Conservation (phyloP, 2,113 vertebrate genomes). For the Myanophis thanlyinensis region DNA sequence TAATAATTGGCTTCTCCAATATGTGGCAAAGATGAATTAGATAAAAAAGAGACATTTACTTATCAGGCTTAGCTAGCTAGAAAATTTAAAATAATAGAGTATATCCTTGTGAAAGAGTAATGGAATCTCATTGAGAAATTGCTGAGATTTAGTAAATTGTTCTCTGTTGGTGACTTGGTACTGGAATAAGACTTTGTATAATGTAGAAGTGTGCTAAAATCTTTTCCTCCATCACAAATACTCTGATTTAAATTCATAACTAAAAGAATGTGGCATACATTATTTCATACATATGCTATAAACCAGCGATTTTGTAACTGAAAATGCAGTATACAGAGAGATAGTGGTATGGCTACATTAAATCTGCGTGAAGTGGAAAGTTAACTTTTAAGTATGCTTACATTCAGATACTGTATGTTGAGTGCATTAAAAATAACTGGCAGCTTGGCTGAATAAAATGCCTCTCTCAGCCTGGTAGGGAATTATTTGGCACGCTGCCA, state of each 20-base stretch:
- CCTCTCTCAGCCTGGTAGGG: background rate
- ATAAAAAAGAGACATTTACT: background rate
- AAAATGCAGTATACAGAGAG: background rate
- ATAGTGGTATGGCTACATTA: background rate
- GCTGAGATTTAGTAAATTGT: background rate
- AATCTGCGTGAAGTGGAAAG: background rate
- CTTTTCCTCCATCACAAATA: background rate
- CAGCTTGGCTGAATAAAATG: accelerated
- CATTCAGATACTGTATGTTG: background rate
- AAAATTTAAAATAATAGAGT: background rate
- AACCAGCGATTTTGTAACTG: background rate
- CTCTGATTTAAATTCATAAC: background rate
- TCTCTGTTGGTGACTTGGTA: background rate
- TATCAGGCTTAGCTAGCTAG: background rate
- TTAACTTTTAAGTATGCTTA: background rate
- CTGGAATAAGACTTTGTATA: background rate
- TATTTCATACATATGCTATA: background rate
- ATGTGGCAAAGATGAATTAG: background rate
- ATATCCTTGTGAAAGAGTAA: background rate
- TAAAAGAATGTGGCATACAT: background rate
- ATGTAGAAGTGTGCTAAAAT: background rate
- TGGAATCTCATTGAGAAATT: background rate
- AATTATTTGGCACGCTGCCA: background rate
- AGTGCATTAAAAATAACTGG: background rate
- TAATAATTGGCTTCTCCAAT: background rate